A percentile compares a stretch with the other conserved stretches of the same genome.
These are phyloP conservation scores for Ryuthela nishihirai DNA, from an alignment of 2,888 invertebrate species.

Conservation along the genomic window DNA sequence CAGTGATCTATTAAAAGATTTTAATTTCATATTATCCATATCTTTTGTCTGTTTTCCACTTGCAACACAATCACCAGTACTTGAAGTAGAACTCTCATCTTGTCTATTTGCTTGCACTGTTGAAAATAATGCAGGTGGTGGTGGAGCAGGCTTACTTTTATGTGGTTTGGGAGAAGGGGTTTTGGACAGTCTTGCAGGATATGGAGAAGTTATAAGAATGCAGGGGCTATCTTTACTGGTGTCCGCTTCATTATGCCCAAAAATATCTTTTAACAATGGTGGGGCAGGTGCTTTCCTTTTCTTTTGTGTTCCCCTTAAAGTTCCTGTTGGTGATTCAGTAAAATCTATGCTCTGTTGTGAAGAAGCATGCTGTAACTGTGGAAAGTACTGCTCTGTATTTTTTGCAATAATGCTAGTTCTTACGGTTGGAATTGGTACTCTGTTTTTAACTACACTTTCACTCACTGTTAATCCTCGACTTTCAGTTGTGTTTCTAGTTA, in stretches of 20 bases:
- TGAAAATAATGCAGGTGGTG: slow-evolving; percentile 46
- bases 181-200: slow-evolving; percentile 42
- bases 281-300: slow-evolving; percentile 39
- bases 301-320: slow-evolving; percentile 27
- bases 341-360: neutral
- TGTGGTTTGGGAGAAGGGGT: slow-evolving; percentile 43
- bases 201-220: slow-evolving; percentile 45
- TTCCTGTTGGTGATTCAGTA: slow-evolving; percentile 15
- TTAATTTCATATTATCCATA: slow-evolving; percentile 15
- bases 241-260: slow-evolving; percentile 7
- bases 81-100: too few species aligned
- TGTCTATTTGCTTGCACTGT: neutral
- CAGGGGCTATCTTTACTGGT: slow-evolving; percentile 25
- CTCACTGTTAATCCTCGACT: too few species aligned
- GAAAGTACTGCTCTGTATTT: too few species aligned
- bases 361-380: too few species aligned
- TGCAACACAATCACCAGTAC: slow-evolving; percentile 44
- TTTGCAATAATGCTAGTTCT: too few species aligned
- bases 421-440: too few species aligned
- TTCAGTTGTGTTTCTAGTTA: slow-evolving; percentile 4
- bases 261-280: slow-evolving; percentile 26
- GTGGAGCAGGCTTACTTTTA: slow-evolving; percentile 66
- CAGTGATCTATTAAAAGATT: too few species aligned
- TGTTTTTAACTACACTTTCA: too few species aligned
- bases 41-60: slow-evolving; percentile 50